These are phyloP conservation scores for Andricus grossulariae DNA, from an alignment of 1,140 invertebrate species.

Conservation along the genomic window DNA sequence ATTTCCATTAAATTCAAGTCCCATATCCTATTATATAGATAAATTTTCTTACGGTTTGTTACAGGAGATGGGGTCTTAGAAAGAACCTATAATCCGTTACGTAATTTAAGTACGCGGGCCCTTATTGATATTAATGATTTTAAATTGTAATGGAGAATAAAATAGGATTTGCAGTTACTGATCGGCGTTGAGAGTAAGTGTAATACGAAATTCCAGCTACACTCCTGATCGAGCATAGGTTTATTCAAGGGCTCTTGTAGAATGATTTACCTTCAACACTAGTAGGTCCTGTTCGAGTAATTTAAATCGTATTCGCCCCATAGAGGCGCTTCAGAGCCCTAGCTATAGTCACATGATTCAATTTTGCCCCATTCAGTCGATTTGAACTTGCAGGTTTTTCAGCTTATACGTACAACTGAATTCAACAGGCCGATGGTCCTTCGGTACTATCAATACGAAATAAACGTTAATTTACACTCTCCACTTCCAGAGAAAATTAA, in stretches of 20 bases:
- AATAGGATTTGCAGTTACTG: no score
- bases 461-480: background rate
- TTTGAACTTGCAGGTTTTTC: constrained; percentile 6
- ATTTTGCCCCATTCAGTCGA: constrained; percentile 10
- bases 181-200: background rate
- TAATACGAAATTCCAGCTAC: background rate
- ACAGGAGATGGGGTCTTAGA: no score
- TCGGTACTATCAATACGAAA: background rate
- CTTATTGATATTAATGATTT: no score
- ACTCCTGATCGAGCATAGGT: background rate
- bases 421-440: background rate
- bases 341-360: constrained; percentile 11
- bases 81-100: no score
- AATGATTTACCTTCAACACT: constrained; percentile 10
- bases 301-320: constrained; percentile 5
- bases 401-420: constrained; percentile 9
- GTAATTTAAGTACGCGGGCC: no score
- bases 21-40: no score
- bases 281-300: constrained; percentile 11
- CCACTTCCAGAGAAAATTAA: background rate
- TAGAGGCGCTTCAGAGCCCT: constrained; percentile 3
- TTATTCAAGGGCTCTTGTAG: constrained; percentile 15
- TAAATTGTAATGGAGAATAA: no score
- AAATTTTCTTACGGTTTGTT: no score
- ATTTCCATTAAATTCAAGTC: no score